Evolutionary conservation across 2,888 invertebrate species (phyloP).

Genomic region (Nudaria mundana): DNA sequence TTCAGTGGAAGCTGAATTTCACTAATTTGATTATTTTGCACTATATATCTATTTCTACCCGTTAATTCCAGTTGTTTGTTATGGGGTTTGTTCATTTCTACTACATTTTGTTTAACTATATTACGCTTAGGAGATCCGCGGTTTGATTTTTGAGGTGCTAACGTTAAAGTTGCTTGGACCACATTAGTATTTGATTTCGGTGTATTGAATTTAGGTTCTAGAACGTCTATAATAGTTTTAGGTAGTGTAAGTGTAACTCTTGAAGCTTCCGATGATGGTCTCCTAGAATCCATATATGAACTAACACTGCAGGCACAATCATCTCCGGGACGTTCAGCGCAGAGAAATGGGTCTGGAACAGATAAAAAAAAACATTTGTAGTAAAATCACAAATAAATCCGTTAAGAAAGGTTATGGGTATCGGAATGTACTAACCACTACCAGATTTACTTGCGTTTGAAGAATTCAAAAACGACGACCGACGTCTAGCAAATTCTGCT

Average conservation of each 20-base stretch:
- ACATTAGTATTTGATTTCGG: slow-evolving; percentile 74
- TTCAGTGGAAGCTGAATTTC: slow-evolving; percentile 75
- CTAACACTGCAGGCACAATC: slow-evolving; percentile 86
- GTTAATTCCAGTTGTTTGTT: slow-evolving; percentile 74
- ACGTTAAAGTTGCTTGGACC: slow-evolving; percentile 84
- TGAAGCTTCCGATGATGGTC: slow-evolving; percentile 81
- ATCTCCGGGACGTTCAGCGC: slow-evolving; percentile 75
- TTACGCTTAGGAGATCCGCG: slow-evolving; percentile 72
- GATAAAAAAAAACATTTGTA: slow-evolving; percentile 9
- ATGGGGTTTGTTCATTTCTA: slow-evolving; percentile 62
- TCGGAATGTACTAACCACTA: slow-evolving; percentile 77
- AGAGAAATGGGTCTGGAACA: slow-evolving; percentile 80
- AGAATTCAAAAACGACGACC: slow-evolving; percentile 80
- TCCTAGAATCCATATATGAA: slow-evolving; percentile 83
- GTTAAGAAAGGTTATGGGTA: background rate
- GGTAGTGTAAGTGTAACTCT: slow-evolving; percentile 77
- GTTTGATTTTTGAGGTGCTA: slow-evolving; percentile 81
- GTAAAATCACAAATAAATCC: background rate
- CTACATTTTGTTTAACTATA: slow-evolving; percentile 69
- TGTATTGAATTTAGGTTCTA: slow-evolving; percentile 79
- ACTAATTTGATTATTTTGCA: slow-evolving; percentile 77
- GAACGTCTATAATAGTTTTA: slow-evolving; percentile 74
- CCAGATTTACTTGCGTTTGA: slow-evolving; percentile 80
- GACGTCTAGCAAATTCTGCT: slow-evolving; percentile 86
- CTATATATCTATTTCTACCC: slow-evolving; percentile 74